phyloP scores from a whole-genome alignment of 1,140 invertebrate species.

The Penaeus indicus region DNA sequence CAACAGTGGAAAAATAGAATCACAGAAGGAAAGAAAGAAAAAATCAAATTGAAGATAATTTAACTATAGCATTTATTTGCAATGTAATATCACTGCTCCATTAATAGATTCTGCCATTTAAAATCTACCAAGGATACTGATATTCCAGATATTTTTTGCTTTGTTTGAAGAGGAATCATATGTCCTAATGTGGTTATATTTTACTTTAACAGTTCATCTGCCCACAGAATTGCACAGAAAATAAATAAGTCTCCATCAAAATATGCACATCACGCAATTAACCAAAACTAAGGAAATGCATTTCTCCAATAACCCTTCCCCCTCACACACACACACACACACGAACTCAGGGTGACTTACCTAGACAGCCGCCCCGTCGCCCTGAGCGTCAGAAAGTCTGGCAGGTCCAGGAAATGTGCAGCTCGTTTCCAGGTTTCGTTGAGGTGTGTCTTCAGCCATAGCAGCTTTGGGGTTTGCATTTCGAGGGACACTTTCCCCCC shows the following conservation, averaged over 20 bases:
- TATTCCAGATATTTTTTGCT: background rate
- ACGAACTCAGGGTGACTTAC: background rate
- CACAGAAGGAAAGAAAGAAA: background rate
- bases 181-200: too few species aligned
- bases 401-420: conserved; percentile 89
- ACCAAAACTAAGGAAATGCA: too few species aligned
- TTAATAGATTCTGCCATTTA: too few species aligned
- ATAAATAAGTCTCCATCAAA: too few species aligned
- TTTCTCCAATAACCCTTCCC: too few species aligned
- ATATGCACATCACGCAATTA: too few species aligned
- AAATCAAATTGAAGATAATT: too few species aligned
- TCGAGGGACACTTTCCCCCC: conserved; percentile 93
- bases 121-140: background rate
- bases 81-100: background rate
- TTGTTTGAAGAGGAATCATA: too few species aligned
- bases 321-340: too few species aligned
- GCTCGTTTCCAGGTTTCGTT: conserved; percentile 77
- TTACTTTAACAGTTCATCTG: too few species aligned
- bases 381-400: conserved; percentile 95
- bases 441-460: conserved; percentile 92
- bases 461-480: conserved; percentile 95
- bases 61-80: background rate
- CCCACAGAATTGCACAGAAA: too few species aligned
- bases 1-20: conserved; percentile 50
- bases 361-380: conserved; percentile 77